These are phyloP conservation scores for Pomacea canaliculata DNA, from an alignment of 2,888 invertebrate species.

Conservation along the genomic window DNA sequence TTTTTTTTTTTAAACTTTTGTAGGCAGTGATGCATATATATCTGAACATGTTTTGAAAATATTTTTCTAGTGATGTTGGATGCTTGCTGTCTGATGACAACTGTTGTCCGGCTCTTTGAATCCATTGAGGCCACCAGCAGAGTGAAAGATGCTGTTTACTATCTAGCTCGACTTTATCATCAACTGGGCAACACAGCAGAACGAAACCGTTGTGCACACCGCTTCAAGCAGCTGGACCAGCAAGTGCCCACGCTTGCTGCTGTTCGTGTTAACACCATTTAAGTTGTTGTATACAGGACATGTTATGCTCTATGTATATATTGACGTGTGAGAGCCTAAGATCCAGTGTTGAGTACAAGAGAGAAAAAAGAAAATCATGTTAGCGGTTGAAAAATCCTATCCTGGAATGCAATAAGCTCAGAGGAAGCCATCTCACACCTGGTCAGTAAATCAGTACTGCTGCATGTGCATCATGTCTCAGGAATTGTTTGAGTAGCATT, in stretches of 20 bases:
- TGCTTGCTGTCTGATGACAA: conserved; percentile 69
- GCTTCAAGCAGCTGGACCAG: conserved; percentile 83
- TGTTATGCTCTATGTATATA: background rate
- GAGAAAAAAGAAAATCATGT: too few species aligned
- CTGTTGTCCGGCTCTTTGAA: conserved; percentile 79
- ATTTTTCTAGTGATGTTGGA: conserved; percentile 47
- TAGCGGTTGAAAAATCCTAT: too few species aligned
- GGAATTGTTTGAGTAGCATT: too few species aligned
- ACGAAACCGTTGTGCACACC: conserved; percentile 85
- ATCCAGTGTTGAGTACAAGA: too few species aligned
- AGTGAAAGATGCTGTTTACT: conserved; percentile 80
- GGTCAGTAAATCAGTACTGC: too few species aligned
- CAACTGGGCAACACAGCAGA: conserved; percentile 80
- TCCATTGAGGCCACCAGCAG: conserved; percentile 83
- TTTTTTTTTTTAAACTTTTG: too few species aligned
- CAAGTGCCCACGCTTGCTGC: conserved; percentile 81
- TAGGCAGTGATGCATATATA: too few species aligned
- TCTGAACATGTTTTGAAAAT: too few species aligned
- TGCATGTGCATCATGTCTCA: too few species aligned
- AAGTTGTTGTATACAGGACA: conserved; percentile 10
- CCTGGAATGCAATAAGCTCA: too few species aligned
- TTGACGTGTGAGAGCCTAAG: too few species aligned
- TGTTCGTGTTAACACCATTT: conserved; percentile 44
- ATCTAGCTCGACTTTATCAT: conserved; percentile 81
- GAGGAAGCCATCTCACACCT: too few species aligned